phyloP scores from a whole-genome alignment of 1,140 invertebrate species.

The Archivesica marissinica region DNA sequence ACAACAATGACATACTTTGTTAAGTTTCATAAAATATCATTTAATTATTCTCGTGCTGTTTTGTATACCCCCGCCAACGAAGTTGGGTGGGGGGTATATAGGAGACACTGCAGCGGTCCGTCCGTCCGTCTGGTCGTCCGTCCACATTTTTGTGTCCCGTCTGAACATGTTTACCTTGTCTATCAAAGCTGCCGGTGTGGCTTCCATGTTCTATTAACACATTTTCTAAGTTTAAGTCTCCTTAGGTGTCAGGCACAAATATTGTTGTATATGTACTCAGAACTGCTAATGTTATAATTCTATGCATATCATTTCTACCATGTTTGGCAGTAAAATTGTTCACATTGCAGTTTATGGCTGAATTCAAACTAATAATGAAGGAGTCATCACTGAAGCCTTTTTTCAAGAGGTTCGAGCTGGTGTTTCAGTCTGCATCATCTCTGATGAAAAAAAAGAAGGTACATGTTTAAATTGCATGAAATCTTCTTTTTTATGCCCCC shows the following conservation, averaged over 20 bases:
- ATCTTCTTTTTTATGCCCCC: not conserved
- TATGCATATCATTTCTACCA: not conserved
- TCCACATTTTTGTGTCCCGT: too few species aligned
- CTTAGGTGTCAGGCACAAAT: too few species aligned
- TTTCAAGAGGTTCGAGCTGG: not conserved
- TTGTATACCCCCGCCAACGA: too few species aligned
- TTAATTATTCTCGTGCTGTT: too few species aligned
- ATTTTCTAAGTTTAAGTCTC: too few species aligned
- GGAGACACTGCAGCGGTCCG: too few species aligned
- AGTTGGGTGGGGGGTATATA: too few species aligned
- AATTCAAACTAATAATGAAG: not conserved
- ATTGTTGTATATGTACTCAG: too few species aligned
- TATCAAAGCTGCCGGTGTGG: not conserved
- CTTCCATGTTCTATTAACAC: not conserved
- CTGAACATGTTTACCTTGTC: not conserved
- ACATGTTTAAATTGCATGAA: not conserved
- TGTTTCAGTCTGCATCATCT: not conserved
- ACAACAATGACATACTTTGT: too few species aligned
- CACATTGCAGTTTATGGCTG: not conserved
- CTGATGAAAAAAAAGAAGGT: not conserved
- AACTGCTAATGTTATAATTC: too few species aligned
- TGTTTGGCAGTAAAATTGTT: not conserved
- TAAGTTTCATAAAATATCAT: too few species aligned
- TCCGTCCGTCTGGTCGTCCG: too few species aligned
- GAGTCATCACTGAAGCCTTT: not conserved